Conservation (phyloP, 2,113 vertebrate genomes). For the Rhipidura dahli region DNA sequence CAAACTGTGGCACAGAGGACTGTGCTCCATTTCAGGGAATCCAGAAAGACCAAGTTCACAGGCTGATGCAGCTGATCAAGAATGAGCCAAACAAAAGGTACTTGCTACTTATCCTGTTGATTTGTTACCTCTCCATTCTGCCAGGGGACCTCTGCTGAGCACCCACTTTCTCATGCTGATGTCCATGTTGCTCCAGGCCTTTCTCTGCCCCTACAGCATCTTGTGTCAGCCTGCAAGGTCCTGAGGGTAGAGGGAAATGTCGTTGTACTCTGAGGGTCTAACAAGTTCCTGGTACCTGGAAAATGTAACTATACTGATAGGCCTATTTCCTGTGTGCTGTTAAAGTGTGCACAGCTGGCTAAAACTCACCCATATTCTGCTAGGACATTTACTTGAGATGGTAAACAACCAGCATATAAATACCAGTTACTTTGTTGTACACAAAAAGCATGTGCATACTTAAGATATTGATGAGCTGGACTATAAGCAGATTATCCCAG, state of each 20-base stretch:
- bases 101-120: background rate
- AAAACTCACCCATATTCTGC: background rate
- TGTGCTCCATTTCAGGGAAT: background rate
- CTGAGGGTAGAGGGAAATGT: background rate
- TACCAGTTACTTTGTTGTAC: background rate
- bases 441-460: background rate
- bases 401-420: background rate
- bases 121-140: background rate
- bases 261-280: background rate
- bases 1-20: background rate
- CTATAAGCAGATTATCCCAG: constrained; percentile 45
- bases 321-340: background rate
- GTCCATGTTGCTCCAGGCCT: background rate
- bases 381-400: background rate
- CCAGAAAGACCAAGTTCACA: background rate
- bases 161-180: background rate
- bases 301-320: background rate
- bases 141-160: background rate
- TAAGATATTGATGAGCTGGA: constrained; percentile 51
- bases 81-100: background rate
- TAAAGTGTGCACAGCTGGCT: background rate
- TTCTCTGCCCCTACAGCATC: background rate
- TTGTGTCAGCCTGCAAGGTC: background rate
- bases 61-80: background rate
- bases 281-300: background rate